Base-by-base conservation (phyloP, 2,113 vertebrate species). In the Saccopteryx bilineata region DNA sequence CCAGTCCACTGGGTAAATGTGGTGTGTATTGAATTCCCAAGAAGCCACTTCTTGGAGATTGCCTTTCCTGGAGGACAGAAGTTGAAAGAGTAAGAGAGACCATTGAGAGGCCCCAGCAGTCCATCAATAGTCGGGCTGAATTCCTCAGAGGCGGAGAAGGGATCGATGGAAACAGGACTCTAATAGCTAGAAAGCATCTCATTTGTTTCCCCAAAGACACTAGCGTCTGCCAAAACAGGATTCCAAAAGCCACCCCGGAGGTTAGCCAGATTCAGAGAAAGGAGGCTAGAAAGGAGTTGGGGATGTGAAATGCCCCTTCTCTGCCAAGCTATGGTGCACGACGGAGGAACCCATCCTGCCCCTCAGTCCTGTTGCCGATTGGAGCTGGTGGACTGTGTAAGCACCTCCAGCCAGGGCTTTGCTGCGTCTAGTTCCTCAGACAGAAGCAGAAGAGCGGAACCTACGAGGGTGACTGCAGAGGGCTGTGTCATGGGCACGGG, bases 401-500 rank as follows among this genome's bases (percentile, higher is more conserved):
- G 21, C 28, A 46, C 6, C 21, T 50, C 28, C 23, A 54, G 50
- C 13, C 12, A 31, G 7, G 21, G 69, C 13, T 39, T 69, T 14
- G 1, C 96, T 98, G 98, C 97, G 93, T 97, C 96, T 90, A 68
- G 96, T 97, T 96, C 39, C 95, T 97, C 68, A 79, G 95, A 97
- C 97, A 84, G 94, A 98, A 98, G 99, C 99, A 99, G 98, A 98
- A 98, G 99, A 99, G 98, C 94, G 91, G 95, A 97, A 96, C 96
- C 98, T 96, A 96, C 97, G 96, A 96, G 98, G 98, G 96, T 81
- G 98, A 99, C 98, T 99, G 98, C 98, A 98, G 97, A 97, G 95
- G 48, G 97, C 97, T 97, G 97, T 98, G 96, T 26, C 60, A 0
- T 18, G 48, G 50, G 10, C 11, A 12, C 5, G 14, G 10, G 19